Base-by-base conservation (phyloP, 2,113 vertebrate genomes). In the Scatophagus argus region DNA sequence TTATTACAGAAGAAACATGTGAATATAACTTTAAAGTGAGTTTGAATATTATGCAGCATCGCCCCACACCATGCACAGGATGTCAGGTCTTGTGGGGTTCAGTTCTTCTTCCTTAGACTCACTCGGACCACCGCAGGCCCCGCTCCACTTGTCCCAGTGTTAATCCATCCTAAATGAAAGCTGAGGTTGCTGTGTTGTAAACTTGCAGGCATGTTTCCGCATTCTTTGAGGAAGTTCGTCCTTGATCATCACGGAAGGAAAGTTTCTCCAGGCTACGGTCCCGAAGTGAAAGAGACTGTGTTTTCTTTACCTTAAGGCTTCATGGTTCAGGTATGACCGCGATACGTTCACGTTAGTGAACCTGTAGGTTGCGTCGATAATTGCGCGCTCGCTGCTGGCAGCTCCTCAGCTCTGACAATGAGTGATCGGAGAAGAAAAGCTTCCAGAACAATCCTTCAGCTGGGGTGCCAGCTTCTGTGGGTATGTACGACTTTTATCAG, bases 401-500 rank as follows among this genome's bases (percentile, higher is more conserved):
- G 27, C 19, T 43, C 5, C 13, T 1, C 1, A 17, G 29, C 25
- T 32, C 8, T 32, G 16, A 86, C 62, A 31, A 89, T 87, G 85
- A 66, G 36, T 13, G 39, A 62, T 0, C 11, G 1, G 25, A 83
- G 63, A 19, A 79, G 70, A 74, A 74, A 52, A 32, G 11, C 27
- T 41, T 31, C 75, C 1, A 82, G 74, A 67, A 71, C 62, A 9
- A 4, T n/a, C 0, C 74, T 92, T 2, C 83, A 68, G 25, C 27
- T 89, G 19, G 21, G 36, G 3, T 84, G 74, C 56, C 90, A 92
- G 16, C 59, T 92, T 49, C 72, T 91, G 14, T 88, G 81, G 91
- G 93, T 93, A 77, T 73, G 92, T 72, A 41, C 78, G 6, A 25
- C 43, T 31, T n/a, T 25, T 38, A 3, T 8, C 16, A 6, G 5